phyloP scores from a whole-genome alignment of 2,797 vertebrate genomes.

The Melanotaenia parkinsoni region DNA sequence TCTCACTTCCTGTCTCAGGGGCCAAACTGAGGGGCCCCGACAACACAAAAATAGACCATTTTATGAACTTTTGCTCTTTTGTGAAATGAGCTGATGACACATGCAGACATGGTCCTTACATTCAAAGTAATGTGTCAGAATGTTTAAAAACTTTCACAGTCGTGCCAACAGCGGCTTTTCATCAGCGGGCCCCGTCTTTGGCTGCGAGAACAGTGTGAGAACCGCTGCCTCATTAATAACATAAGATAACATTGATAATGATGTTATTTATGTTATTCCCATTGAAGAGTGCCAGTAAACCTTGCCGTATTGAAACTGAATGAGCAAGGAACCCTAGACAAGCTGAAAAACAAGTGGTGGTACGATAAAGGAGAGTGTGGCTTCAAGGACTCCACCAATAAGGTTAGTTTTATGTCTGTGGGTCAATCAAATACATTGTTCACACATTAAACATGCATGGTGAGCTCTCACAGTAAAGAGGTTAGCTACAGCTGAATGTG shows the following conservation, averaged over 20 bases:
- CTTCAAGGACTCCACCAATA: conserved; percentile 88
- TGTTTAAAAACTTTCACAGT: conserved; percentile 1
- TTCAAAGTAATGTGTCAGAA: neutral
- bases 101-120: neutral
- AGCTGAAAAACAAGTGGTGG: conserved; percentile 99
- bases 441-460: conserved; percentile 40
- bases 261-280: conserved; percentile 99
- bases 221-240: conserved; percentile 88
- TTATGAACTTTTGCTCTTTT: neutral
- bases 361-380: conserved; percentile 90
- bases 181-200: conserved; percentile 18
- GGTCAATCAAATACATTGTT: conserved; percentile 53
- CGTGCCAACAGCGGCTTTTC: neutral
- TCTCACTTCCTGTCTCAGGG: conserved; percentile 66
- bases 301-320: conserved; percentile 96
- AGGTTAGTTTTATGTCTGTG: conserved; percentile 90
- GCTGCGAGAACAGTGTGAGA: conserved; percentile 62
- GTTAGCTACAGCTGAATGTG: neutral
- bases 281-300: conserved; percentile 87
- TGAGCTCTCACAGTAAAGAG: conserved; percentile 6
- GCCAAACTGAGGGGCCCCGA: conserved; percentile 31
- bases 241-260: conserved; percentile 99
- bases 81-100: neutral
- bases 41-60: neutral
- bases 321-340: conserved; percentile 98